Base-by-base conservation (phyloP, 2,113 vertebrate genomes). In the Ascaphus truei region DNA sequence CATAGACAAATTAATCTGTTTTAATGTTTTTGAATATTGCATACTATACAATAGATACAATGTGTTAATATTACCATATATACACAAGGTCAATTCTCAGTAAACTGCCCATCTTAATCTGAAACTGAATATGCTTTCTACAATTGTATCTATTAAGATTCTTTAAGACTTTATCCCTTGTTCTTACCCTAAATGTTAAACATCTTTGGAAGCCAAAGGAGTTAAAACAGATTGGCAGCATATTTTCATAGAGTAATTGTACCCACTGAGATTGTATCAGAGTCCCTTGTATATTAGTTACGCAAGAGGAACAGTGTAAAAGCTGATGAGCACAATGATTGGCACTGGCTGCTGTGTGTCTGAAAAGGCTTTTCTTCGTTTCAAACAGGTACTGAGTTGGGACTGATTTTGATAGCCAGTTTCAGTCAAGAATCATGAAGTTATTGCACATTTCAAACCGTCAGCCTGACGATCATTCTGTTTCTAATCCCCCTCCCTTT, bases 351-450 rank as follows among this genome's bases (percentile, higher is more conserved):
- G 74, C 74, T 80, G 75, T 34, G 59, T 79, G 77, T 73, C 58
- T 84, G 86, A 88, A 79, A 73, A 76, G 75, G 82, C 85, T 87
- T 50, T 84, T 83, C 85, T 88, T 82, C 81, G 77, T 83, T 89
- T 86, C 88, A 63, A 84, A 86, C 72, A 66, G 80, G 78, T 83
- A 88, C 88, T 89, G 86, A 88, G 86, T 86, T 83, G 77, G 83
- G 85, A 69, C 87, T 92, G 90, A 92, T 92, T 92, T 89, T 89
- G 90, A 92, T 90, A 88, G 86, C 84, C 86, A 86, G 86, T 88
- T 91, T 88, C 89, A 90, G 89, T 90, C 85, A 88, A 87, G 87
- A 92, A 88, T 88, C 88, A 84, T 89, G 85, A 91, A 91, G 88
- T 90, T 91, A 92, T 87, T 87, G 87, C 88, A 84, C 88, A 89